Evolutionary conservation across 2,888 invertebrate species (phyloP).

Genomic region (Heterodera filipjevi): DNA sequence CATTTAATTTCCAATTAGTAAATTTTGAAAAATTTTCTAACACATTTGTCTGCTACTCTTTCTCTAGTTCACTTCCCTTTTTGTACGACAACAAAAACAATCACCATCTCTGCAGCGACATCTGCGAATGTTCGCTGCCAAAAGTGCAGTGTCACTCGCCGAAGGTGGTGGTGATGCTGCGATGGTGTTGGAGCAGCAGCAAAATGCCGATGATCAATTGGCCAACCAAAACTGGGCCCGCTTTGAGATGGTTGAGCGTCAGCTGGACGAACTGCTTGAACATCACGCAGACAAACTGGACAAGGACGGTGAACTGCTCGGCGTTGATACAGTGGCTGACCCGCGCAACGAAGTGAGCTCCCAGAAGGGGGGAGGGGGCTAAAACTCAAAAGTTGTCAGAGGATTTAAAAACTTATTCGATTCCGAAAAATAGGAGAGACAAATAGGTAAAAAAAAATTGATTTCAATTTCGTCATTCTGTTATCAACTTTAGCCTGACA

Average conservation of each 20-base stretch:
- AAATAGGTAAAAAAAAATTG: not conserved
- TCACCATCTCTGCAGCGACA: too few species aligned
- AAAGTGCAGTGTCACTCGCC: not conserved
- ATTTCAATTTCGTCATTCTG: not conserved
- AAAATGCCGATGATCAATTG: not conserved
- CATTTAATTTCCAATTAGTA: too few species aligned
- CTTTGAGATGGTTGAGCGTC: not conserved
- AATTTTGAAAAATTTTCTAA: too few species aligned
- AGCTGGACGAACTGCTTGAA: slow-evolving; percentile 20
- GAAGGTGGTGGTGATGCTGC: too few species aligned
- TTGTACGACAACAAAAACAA: too few species aligned
- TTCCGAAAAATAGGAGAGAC: too few species aligned
- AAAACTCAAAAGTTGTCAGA: too few species aligned
- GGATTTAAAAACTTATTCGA: too few species aligned
- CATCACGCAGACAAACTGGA: slow-evolving; percentile 26
- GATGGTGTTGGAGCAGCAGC: not conserved
- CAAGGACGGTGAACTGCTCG: slow-evolving; percentile 23
- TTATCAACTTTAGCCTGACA: slow-evolving; percentile 32
- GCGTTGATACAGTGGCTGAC: slow-evolving; percentile 30
- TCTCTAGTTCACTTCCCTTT: too few species aligned
- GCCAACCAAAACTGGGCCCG: not conserved
- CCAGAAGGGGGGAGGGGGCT: too few species aligned
- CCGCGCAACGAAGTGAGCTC: slow-evolving; percentile 29
- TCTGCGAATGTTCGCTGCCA: too few species aligned
- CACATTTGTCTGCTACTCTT: too few species aligned